Evolutionary conservation across 2,113 vertebrate genomes (phyloP), one percentile per base, ranked within the genome.

Genomic region (Sinocyclocheilus grahami): DNA sequence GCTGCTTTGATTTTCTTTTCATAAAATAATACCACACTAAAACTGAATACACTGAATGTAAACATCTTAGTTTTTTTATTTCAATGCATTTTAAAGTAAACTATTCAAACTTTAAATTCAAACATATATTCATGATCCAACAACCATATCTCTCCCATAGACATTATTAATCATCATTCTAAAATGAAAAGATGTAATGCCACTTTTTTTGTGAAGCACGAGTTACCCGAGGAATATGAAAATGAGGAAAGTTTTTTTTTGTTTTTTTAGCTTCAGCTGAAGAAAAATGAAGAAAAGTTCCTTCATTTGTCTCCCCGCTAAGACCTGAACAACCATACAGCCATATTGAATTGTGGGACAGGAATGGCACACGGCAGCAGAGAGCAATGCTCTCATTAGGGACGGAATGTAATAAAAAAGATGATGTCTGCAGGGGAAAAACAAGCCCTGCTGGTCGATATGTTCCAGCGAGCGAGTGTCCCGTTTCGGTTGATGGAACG

Each of bases 371-470:
- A 88, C 86, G 86, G 83, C 88, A 67, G 82, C 89, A 85, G 86
- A 76, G 85, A 90, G 88, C 79, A 82, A 79, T 55, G 74, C 81
- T 86, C 89, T 90, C 89, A 89, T 92, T 89, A 87, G 89, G 87
- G 87, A 89, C 84, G 24, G 87, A 91, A 90, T 92, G 88, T 90
- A 92, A 91, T 91, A 91, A 90, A 90, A 91, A 90, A 90, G 89
- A 92, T 88, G 83, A 90, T 90, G 89, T 89, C 89, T 91, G 72
- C 18, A 14, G 90, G 89, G 91, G 81, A 87, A 87, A 90, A 91
- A 87, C 90, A 87, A 86, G 83, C 82, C 84, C 80, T 83, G 77
- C 71, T 85, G 91, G 88, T 92, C 91, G 89, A 92, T 91, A 89
- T 67, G 82, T 83, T 92, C 71, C 84, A 79, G 88, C 74, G 69